Percentiles rank a stretch among this genome's conserved stretches.
Evolutionary conservation across 1,140 invertebrate species (phyloP).

Genomic region (Brevipalpus yothersi): DNA sequence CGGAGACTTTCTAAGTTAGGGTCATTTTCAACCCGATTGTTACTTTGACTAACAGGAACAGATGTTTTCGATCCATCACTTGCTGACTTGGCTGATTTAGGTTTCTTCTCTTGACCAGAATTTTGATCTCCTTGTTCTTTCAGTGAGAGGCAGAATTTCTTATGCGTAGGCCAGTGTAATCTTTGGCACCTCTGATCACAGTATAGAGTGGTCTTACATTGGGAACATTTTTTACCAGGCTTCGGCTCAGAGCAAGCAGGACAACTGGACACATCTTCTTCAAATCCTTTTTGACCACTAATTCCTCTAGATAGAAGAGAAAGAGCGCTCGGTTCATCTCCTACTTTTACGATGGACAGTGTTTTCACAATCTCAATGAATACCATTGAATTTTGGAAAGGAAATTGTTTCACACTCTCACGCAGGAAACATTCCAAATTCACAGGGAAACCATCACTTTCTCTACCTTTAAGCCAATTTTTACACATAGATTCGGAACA

Average conservation of each 20-base stretch:
- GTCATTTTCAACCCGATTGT: too few relatives aligned
- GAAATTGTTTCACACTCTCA: conserved; percentile 61
- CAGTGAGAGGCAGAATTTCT: conserved; percentile 34
- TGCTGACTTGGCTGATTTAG: background rate
- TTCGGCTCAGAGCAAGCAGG: conserved; percentile 66
- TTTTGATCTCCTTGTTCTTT: background rate
- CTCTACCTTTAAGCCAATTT: conserved; percentile 39
- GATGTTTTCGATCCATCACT: too few relatives aligned
- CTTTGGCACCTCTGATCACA: conserved; percentile 82
- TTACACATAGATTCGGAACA: conserved; percentile 17
- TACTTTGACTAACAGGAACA: too few relatives aligned
- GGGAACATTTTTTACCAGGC: conserved; percentile 74
- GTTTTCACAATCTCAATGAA: conserved; percentile 52
- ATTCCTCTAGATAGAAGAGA: conserved; percentile 51
- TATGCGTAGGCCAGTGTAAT: conserved; percentile 86
- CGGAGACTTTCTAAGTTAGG: too few relatives aligned
- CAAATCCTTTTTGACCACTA: conserved; percentile 49
- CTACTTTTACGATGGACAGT: conserved; percentile 35
- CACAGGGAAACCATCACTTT: conserved; percentile 43
- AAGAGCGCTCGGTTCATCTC: conserved; percentile 30
- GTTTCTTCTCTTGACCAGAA: background rate
- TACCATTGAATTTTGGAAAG: conserved; percentile 54
- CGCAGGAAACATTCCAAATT: conserved; percentile 55
- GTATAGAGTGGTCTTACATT: conserved; percentile 76
- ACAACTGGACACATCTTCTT: conserved; percentile 41